phyloP scores from a whole-genome alignment of 2,113 vertebrate genomes.

The Acanthisitta chloris region DNA sequence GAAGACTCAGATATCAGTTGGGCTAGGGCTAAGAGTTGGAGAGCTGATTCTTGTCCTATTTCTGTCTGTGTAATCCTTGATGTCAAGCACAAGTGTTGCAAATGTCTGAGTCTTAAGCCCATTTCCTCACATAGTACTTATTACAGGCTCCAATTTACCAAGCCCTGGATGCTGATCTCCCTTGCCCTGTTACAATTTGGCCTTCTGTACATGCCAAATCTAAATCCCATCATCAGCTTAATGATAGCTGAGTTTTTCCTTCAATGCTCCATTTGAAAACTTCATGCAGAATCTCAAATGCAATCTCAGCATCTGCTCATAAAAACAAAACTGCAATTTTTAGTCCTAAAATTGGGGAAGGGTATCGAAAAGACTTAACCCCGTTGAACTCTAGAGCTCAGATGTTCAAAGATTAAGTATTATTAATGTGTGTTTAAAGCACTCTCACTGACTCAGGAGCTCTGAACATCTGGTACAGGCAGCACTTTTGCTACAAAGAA shows the following conservation, averaged over 20 bases:
- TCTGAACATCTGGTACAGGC: constrained; percentile 3
- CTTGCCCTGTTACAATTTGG: neutral
- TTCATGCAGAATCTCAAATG: neutral
- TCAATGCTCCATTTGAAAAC: neutral
- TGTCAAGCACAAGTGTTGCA: neutral
- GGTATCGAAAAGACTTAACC: neutral
- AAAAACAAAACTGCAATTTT: neutral
- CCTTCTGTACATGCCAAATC: neutral
- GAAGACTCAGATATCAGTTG: neutral
- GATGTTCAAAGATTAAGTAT: neutral
- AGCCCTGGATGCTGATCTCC: neutral
- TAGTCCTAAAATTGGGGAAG: neutral
- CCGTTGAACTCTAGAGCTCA: neutral
- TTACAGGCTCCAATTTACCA: neutral
- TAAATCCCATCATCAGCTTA: neutral
- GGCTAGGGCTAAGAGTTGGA: neutral
- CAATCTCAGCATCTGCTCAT: neutral
- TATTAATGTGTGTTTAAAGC: neutral
- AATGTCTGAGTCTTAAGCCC: neutral
- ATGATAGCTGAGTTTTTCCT: neutral
- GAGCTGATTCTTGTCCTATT: neutral
- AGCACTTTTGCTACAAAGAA: neutral
- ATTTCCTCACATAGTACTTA: neutral
- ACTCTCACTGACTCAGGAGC: neutral
- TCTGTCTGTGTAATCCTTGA: neutral